Conservation (phyloP, 2,888 invertebrate genomes). For the Scrobipalpa atriplicella region DNA sequence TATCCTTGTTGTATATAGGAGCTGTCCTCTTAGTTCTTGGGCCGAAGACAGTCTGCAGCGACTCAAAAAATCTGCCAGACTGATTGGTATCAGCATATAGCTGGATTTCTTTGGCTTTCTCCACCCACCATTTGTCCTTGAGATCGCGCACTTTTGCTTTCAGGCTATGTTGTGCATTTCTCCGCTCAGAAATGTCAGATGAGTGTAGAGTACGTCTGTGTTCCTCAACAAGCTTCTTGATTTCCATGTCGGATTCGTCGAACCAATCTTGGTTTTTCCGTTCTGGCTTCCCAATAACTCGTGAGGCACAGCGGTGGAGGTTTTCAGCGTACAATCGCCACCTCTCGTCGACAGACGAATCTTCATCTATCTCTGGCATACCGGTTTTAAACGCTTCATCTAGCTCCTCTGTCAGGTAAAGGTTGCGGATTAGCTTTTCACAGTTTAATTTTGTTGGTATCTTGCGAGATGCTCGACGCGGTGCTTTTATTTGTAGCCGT, state of each 20-base stretch:
- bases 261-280: conserved; percentile 36
- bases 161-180: not conserved
- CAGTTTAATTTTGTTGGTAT: no score
- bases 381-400: no score
- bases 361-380: no score
- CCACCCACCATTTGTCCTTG: conserved; percentile 29
- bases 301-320: no score
- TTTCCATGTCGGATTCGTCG: conserved; percentile 29
- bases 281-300: conserved; percentile 25
- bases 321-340: no score
- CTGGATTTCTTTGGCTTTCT: conserved; percentile 32
- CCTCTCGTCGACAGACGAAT: no score
- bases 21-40: conserved; percentile 24
- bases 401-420: no score
- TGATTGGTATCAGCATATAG: conserved; percentile 25
- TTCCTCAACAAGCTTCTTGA: no score
- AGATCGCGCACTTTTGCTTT: conserved; percentile 28
- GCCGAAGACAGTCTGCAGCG: no score
- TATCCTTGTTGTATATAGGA: conserved; percentile 18
- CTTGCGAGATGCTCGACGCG: conserved; percentile 30
- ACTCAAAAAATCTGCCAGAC: no score
- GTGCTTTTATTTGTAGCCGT: no score
- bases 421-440: no score
- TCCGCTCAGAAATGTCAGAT: not conserved
- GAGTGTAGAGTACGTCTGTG: conserved; percentile 24